A percentile compares a stretch with the other conserved stretches of the same genome.
These are phyloP conservation scores for Aphaenogaster rudis DNA, from an alignment of 1,140 invertebrate species.

Conservation along the genomic window DNA sequence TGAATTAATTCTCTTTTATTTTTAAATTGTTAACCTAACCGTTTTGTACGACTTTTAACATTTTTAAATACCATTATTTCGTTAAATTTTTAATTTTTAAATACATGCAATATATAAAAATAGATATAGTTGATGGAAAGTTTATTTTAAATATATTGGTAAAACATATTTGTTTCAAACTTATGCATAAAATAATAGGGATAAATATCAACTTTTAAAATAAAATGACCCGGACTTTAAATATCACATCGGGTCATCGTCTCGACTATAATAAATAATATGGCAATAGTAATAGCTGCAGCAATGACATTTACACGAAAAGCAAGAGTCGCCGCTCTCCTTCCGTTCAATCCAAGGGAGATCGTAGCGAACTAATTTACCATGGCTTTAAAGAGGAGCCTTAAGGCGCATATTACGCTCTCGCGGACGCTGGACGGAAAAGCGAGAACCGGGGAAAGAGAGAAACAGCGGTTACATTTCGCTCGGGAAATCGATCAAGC, in stretches of 20 bases:
- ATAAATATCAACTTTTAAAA: background rate
- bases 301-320: conserved; percentile 7
- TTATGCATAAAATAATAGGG: background rate
- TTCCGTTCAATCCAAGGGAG: conserved; percentile 29
- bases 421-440: conserved; percentile 18
- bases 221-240: background rate
- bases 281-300: background rate
- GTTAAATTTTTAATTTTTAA: background rate
- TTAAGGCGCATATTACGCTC: conserved; percentile 44
- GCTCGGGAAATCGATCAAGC: conserved; percentile 57
- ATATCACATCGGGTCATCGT: background rate
- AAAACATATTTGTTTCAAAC: background rate
- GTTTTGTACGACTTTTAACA: background rate
- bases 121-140: background rate
- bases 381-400: conserved; percentile 45
- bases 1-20: background rate
- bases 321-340: background rate
- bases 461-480: conserved; percentile 19
- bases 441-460: background rate
- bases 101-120: background rate
- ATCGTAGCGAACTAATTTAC: conserved; percentile 63
- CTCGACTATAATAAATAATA: conserved; percentile 12
- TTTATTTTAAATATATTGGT: background rate
- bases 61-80: background rate
- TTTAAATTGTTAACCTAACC: background rate